These are phyloP conservation scores for Gephyroberyx darwinii DNA, from an alignment of 2,797 vertebrate genomes.

Conservation along the genomic window DNA sequence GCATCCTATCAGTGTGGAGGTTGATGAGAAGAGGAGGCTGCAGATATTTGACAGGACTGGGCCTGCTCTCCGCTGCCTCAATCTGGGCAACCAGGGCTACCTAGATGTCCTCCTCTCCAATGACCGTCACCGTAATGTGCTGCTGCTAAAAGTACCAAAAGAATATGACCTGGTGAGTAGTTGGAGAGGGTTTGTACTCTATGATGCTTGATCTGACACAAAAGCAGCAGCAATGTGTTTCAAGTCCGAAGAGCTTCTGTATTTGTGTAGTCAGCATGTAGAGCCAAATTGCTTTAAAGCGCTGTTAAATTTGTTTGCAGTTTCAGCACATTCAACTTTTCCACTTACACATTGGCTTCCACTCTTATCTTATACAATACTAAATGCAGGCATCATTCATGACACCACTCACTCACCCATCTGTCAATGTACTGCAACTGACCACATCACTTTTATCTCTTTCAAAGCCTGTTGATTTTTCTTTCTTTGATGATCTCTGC, in stretches of 20 bases:
- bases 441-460: slow-evolving; percentile 38
- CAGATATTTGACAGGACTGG: slow-evolving; percentile 83
- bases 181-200: neutral
- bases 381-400: slow-evolving; percentile 6
- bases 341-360: neutral
- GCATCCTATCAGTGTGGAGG: slow-evolving; percentile 81
- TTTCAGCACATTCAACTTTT: neutral
- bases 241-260: neutral
- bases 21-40: slow-evolving; percentile 82
- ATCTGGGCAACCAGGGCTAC: slow-evolving; percentile 74
- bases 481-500: slow-evolving; percentile 2
- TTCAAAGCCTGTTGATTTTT: slow-evolving; percentile 11
- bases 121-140: slow-evolving; percentile 79
- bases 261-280: neutral
- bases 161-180: slow-evolving; percentile 91
- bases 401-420: neutral
- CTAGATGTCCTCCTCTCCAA: slow-evolving; percentile 86
- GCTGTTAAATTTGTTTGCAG: neutral
- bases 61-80: slow-evolving; percentile 81
- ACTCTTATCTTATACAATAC: neutral
- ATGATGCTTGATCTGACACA: neutral
- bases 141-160: slow-evolving; percentile 91
- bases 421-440: slow-evolving; percentile 4
- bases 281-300: neutral
- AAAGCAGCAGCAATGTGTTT: slow-evolving; percentile 3